Evolutionary conservation across 2,888 invertebrate species (phyloP), one percentile per base, ranked within the genome.

Genomic region (Ephialtes manifestator): DNA sequence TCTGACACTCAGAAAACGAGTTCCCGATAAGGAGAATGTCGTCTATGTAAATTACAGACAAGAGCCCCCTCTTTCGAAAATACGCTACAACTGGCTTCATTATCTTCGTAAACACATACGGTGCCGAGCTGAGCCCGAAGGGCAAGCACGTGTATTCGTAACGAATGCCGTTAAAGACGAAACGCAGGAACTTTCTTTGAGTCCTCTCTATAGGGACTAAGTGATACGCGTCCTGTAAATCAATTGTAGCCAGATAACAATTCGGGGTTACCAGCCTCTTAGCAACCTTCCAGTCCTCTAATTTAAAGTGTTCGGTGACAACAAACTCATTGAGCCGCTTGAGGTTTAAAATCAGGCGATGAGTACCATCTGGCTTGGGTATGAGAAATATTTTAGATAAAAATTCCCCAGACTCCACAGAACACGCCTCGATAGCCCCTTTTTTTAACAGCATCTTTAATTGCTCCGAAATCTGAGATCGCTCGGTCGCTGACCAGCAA

Each of bases 61-160:
- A 15, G 31, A 18, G 31, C n/a, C 70, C 70, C 43, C 11, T 43
- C 7, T 10, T 43, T 8, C 43, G 11, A 15, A 48, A 15, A 48
- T 48, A 4, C 4, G 28, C 24, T 11, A 58, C 24, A 7, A 60
- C 28, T 28, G 58, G 60, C n/a, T 60, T 60, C 43, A 58, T 18
- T 5, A 72, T 35, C 18, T 72, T 72, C 4, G 58, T 72, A 13
- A 72, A 72, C 35, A 39, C 24, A 51, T 60, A 60, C 7, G 74
- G 46, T 8, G 60, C 60, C 7, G 46, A 15, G 13, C n/a, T 46
- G 15, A 74, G 60, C 7, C 74, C 60, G n/a, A 74, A 74, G 24
- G 48, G 46, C 11, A 74, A 46, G 2, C 46, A 74, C n/a, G 31
- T 18, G 20, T 53, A 71, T 35, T 71, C 71, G 35, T 71, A 71